These are phyloP conservation scores for Acipenser oxyrinchus DNA, from an alignment of 2,797 vertebrate species.

Conservation along the genomic window DNA sequence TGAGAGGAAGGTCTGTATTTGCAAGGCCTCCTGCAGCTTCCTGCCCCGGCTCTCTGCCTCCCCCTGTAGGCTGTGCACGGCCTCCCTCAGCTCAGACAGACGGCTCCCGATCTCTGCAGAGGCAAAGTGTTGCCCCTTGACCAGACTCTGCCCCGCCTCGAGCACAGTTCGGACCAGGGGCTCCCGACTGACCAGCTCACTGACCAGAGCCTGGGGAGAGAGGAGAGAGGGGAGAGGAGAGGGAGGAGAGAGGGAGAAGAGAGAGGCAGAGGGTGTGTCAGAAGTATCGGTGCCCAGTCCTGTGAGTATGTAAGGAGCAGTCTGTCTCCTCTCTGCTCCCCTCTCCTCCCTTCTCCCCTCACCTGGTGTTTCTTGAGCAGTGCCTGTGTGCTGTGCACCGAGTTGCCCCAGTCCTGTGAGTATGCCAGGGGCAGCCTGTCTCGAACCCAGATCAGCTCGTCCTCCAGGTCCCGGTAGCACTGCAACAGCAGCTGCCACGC, in stretches of 20 bases:
- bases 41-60: conserved; percentile 51
- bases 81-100: conserved; percentile 60
- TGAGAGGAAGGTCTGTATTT: conserved; percentile 61
- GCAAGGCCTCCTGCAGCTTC: conserved; percentile 60
- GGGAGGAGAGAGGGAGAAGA: not conserved
- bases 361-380: conserved; percentile 79
- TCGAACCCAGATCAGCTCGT: conserved; percentile 70
- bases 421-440: conserved; percentile 58
- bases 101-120: conserved; percentile 56
- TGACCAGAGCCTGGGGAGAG: conserved; percentile 62
- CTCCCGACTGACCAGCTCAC: conserved; percentile 63
- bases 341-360: not conserved
- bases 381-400: conserved; percentile 50
- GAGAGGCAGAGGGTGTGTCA: not conserved
- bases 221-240: not conserved
- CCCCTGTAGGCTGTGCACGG: conserved; percentile 49
- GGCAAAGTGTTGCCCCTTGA: conserved; percentile 63
- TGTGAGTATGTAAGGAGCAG: conserved; percentile 1
- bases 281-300: conserved; percentile 23
- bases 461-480: conserved; percentile 72
- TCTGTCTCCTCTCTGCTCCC: not conserved
- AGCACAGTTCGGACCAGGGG: conserved; percentile 62
- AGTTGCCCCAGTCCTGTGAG: conserved; percentile 59
- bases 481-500: conserved; percentile 65
- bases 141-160: conserved; percentile 65